These are phyloP conservation scores for Paralvinella palmiformis DNA, from an alignment of 1,140 invertebrate species.

Conservation along the genomic window DNA sequence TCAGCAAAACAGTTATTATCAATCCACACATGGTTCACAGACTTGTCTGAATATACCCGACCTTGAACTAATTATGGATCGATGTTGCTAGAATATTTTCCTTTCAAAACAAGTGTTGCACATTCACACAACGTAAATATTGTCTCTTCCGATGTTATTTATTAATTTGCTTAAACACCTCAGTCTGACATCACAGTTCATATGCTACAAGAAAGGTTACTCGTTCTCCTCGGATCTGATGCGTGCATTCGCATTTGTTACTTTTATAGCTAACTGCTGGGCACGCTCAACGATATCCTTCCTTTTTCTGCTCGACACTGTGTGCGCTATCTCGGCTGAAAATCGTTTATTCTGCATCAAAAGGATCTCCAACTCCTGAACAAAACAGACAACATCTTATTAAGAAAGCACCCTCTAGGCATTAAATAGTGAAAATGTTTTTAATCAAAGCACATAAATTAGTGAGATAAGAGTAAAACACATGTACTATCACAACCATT, in stretches of 20 bases:
- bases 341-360: constrained; percentile 98
- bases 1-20: too few relatives aligned
- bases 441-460: constrained; percentile 16
- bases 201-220: constrained; percentile 57
- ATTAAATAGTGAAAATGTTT: constrained; percentile 24
- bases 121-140: background rate
- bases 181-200: background rate
- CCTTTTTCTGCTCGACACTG: constrained; percentile 91
- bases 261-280: constrained; percentile 86
- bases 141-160: background rate
- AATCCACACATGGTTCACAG: too few relatives aligned
- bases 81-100: too few relatives aligned
- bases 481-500: too few relatives aligned
- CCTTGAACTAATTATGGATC: too few relatives aligned
- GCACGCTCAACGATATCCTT: constrained; percentile 94
- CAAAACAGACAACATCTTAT: too few relatives aligned
- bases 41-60: too few relatives aligned
- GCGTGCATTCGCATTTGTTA: constrained; percentile 93
- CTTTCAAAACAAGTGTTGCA: background rate
- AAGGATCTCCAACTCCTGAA: constrained; percentile 92
- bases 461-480: too few relatives aligned
- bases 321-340: constrained; percentile 95
- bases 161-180: background rate
- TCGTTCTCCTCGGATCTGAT: constrained; percentile 97
- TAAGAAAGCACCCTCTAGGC: background rate